Percentiles rank a stretch among this genome's conserved stretches.
Evolutionary conservation across 2,888 invertebrate species (phyloP).

Genomic region (Amphipoea oculea): DNA sequence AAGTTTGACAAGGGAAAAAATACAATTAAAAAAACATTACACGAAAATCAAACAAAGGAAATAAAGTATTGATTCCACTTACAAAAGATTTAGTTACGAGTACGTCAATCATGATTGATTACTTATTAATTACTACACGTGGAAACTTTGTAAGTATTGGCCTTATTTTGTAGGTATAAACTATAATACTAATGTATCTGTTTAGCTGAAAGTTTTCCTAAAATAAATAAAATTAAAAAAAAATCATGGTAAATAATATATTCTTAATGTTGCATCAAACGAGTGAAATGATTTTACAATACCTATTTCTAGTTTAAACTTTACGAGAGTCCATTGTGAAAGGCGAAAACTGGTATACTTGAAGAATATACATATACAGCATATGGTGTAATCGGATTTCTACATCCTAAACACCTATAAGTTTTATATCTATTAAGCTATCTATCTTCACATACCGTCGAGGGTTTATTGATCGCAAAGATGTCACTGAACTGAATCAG

Average conservation of each 20-base stretch:
- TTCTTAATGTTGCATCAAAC: not conserved
- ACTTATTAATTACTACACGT: too few species aligned
- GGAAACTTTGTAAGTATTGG: too few species aligned
- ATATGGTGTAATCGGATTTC: constrained; percentile 7
- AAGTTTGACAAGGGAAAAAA: not conserved
- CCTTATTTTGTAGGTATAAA: too few species aligned
- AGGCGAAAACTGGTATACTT: not conserved
- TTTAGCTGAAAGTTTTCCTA: too few species aligned
- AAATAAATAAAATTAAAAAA: too few species aligned
- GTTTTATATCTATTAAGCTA: not conserved
- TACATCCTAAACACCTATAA: not conserved
- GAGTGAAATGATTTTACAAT: constrained; percentile 7
- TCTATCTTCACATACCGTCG: not conserved
- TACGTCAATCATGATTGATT: not conserved
- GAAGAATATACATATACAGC: not conserved
- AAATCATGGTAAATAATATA: too few species aligned
- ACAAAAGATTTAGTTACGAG: too few species aligned
- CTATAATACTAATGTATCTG: too few species aligned
- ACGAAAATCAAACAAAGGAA: not conserved
- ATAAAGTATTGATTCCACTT: not conserved
- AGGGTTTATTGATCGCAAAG: constrained; percentile 7
- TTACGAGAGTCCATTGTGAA: constrained; percentile 21
- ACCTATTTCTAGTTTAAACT: constrained; percentile 1
- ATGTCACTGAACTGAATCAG: constrained; percentile 32
- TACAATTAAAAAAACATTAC: not conserved